Percentiles rank a stretch among this genome's conserved stretches.
Conservation (phyloP, 2,888 invertebrate genomes). For the Acleris emargana region DNA sequence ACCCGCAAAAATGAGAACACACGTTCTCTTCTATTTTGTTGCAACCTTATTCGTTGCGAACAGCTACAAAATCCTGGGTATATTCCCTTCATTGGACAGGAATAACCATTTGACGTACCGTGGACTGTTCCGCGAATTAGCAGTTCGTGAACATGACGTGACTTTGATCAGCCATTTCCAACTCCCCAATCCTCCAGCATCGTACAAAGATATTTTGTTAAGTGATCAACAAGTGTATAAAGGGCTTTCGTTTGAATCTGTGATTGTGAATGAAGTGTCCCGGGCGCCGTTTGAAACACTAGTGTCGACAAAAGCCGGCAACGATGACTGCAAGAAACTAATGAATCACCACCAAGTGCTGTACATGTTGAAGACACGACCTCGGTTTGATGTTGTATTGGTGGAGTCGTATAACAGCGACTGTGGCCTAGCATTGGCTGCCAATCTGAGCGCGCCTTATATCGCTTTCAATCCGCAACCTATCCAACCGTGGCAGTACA, state of each 20-base stretch:
- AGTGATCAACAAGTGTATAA: conserved; percentile 69
- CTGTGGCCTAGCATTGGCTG: conserved; percentile 87
- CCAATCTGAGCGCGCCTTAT: conserved; percentile 86
- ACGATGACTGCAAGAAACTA: conserved; percentile 76
- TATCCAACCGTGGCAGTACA: conserved; percentile 81
- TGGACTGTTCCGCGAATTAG: conserved; percentile 76
- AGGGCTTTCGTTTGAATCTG: conserved; percentile 76
- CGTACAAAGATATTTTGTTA: conserved; percentile 82
- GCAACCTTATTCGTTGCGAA: conserved; percentile 58
- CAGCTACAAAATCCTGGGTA: conserved; percentile 78
- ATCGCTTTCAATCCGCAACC: conserved; percentile 83
- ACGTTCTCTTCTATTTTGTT: conserved; percentile 58
- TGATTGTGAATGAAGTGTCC: conserved; percentile 74
- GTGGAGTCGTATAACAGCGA: conserved; percentile 90
- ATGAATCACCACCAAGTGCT: conserved; percentile 79
- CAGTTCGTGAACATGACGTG: conserved; percentile 79
- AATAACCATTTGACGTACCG: conserved; percentile 81
- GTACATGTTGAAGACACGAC: conserved; percentile 76
- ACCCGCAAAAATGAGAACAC: conserved; percentile 61
- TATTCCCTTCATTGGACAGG: conserved; percentile 79
- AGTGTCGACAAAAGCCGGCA: conserved; percentile 75
- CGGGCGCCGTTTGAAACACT: conserved; percentile 77
- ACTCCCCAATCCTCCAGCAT: conserved; percentile 69
- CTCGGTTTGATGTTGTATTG: conserved; percentile 87
- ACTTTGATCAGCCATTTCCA: conserved; percentile 81